Conservation (phyloP, 2,888 invertebrate species). For the Crematogaster levior region DNA sequence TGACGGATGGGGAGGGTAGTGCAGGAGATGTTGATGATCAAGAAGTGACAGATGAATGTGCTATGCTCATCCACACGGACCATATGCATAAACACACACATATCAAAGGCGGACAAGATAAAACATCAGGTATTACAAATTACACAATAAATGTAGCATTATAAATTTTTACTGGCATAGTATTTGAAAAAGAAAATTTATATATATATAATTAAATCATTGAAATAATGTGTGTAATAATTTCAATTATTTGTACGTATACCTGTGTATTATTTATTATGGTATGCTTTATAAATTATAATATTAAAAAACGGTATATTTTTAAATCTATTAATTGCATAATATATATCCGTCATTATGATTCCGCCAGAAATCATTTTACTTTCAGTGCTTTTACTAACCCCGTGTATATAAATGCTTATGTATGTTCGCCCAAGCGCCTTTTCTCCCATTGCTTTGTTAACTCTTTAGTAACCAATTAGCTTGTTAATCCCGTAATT, state of each 20-base stretch:
- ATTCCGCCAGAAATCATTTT: conserved; percentile 3
- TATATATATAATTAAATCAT: conserved; percentile 24
- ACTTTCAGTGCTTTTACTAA: conserved; percentile 28
- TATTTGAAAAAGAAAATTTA: not conserved
- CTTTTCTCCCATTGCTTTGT: not conserved
- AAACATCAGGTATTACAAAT: conserved; percentile 78
- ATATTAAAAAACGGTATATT: conserved; percentile 6
- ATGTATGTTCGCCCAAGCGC: conserved; percentile 5
- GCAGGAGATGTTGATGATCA: conserved; percentile 87
- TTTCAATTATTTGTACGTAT: not conserved
- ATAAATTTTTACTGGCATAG: conserved; percentile 25
- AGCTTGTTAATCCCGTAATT: conserved; percentile 32
- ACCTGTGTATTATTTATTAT: conserved; percentile 5
- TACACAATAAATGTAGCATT: conserved; percentile 43
- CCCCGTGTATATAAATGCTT: conserved; percentile 16
- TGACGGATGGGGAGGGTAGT: conserved; percentile 88
- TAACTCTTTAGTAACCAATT: not conserved
- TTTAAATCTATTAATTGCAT: not conserved
- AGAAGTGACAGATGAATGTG: conserved; percentile 91
- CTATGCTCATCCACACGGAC: conserved; percentile 88
- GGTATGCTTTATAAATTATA: not conserved
- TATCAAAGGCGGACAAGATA: conserved; percentile 81
- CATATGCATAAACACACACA: conserved; percentile 82
- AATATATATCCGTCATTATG: not conserved
- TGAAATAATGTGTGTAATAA: not conserved